phyloP scores from a whole-genome alignment of 2,888 invertebrate species.

The Dioctria linearis region DNA sequence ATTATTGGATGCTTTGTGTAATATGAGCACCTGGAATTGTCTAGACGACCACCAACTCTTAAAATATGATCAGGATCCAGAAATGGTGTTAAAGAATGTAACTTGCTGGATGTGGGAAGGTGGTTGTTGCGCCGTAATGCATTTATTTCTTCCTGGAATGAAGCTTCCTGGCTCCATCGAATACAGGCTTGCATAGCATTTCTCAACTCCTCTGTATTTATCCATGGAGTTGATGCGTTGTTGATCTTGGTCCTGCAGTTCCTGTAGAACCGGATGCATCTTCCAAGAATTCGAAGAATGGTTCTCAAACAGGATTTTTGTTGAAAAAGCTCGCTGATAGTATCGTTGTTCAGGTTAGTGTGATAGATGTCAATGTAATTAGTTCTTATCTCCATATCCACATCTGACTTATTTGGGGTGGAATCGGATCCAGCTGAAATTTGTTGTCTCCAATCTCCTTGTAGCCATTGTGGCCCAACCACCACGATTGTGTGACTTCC shows the following conservation, averaged over 20 bases:
- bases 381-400: neutral
- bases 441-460: constrained; percentile 29
- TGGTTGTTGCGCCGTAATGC: neutral
- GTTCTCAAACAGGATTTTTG: neutral
- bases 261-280: neutral
- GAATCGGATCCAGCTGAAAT: neutral
- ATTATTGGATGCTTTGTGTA: constrained; percentile 1
- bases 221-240: neutral
- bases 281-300: neutral
- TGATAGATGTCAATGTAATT: neutral
- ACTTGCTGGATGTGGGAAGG: neutral
- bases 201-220: neutral
- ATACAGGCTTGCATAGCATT: neutral
- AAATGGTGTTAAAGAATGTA: neutral
- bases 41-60: neutral
- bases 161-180: neutral
- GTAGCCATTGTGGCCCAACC: constrained; percentile 58
- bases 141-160: neutral
- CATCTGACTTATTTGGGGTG: neutral
- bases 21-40: neutral
- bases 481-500: constrained; percentile 51
- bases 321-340: neutral
- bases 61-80: neutral
- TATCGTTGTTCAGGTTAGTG: no score
- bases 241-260: neutral